Conservation (phyloP, 2,113 vertebrate species). For the Cyanoramphus novaezelandiae region DNA sequence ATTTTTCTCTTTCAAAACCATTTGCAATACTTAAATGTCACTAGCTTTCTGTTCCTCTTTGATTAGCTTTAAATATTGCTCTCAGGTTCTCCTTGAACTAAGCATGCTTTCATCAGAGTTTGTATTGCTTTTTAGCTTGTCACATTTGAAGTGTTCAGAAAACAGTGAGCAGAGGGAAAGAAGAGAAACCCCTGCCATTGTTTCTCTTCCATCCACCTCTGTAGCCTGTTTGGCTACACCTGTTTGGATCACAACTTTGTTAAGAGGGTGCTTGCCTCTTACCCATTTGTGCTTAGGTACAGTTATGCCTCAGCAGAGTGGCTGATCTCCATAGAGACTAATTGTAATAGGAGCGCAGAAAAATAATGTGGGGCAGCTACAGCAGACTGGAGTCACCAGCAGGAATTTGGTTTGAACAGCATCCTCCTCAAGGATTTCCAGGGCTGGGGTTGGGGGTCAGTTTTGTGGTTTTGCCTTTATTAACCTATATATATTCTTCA, state of each 20-base stretch:
- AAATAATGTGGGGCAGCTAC: accelerated
- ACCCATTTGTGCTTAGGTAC: neutral
- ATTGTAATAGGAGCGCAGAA: neutral
- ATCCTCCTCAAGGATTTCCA: neutral
- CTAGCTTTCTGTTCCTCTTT: neutral
- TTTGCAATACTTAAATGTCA: too few relatives aligned
- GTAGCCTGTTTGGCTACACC: neutral
- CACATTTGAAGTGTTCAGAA: neutral
- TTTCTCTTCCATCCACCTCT: neutral
- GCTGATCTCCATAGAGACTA: neutral
- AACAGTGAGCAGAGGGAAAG: neutral
- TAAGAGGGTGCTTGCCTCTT: neutral
- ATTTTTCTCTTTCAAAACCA: neutral
- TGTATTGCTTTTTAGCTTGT: accelerated
- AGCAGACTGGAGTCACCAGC: neutral
- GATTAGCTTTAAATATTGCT: neutral
- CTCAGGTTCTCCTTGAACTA: neutral
- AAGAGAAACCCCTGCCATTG: accelerated
- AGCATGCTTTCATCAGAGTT: accelerated
- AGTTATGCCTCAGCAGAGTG: neutral
- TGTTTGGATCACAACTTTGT: neutral
- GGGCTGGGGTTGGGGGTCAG: neutral
- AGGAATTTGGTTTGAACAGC: too few relatives aligned
- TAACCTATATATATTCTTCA: neutral
- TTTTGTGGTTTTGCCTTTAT: neutral